Evolutionary conservation across 2,888 invertebrate species (phyloP), one percentile per base, ranked within the genome.

Genomic region (Drosophila diplacantha): DNA sequence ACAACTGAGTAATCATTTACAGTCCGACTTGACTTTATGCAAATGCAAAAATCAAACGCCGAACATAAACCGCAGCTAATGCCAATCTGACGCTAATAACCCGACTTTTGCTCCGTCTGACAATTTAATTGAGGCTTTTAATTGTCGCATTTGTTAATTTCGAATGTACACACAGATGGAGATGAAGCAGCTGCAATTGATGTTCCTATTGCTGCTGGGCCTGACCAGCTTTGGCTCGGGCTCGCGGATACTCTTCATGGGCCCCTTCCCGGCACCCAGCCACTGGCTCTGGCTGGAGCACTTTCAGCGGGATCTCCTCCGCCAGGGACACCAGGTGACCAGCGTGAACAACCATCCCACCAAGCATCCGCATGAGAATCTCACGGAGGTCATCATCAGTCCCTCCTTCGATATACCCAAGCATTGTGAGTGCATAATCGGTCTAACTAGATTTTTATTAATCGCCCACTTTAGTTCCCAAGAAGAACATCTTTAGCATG

Each of bases 291-390:
- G 88, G 88, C 61, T 89, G 59, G 87, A 88, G 57, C 85, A 88
- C 67, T 87, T 88, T 52, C 78, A 85, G 47, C 83, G 83, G 14
- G 88, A 84, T 59, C 71, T 88, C 1, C 62, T 88, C 2, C 61
- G 67, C 12, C 83, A 87, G 37, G 90, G 90, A 5, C 90, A 90
- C 73, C 86, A 89, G 53, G 87, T 90, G 38, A 88, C 88, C 29
- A 80, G 82, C 5, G 74, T 88, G 2, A 87, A 85, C 29, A 87
- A 86, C 71, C 85, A 83, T 71, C 85, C 81, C 24, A 81, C 88
- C 6, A 87, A 88, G 61, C 81, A 83, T 34, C 86, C 87, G 6
- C 85, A 89, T 57, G 83, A 86, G 38, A 89, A 90, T 82, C 85
- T 89, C 16, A 88, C 86, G 6, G 88, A 88, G 67, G 85, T 90